These are phyloP conservation scores for Sceloporus tristichus DNA, from an alignment of 2,113 vertebrate genomes.

Conservation along the genomic window DNA sequence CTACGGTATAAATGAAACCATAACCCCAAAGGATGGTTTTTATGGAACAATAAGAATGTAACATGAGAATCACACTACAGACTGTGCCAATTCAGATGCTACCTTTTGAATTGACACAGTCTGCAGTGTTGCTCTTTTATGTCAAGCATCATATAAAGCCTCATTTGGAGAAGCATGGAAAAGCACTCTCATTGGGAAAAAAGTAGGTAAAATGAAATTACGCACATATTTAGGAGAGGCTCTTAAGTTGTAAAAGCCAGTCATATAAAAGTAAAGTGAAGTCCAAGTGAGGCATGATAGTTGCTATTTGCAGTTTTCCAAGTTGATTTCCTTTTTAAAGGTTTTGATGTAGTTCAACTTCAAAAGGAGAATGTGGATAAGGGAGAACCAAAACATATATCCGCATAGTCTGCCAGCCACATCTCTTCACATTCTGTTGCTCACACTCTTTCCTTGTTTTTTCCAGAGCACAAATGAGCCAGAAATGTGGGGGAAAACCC, in stretches of 20 bases:
- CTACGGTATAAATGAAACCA: neutral
- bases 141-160: neutral
- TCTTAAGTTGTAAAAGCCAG: neutral
- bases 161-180: neutral
- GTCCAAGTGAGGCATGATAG: neutral
- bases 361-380: neutral
- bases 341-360: neutral
- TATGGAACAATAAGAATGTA: conserved; percentile 6
- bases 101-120: neutral
- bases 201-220: neutral
- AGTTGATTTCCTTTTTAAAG: no score
- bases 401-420: no score
- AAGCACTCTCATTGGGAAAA: neutral
- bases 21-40: neutral
- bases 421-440: neutral
- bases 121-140: neutral
- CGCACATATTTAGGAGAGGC: neutral
- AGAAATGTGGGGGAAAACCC: neutral
- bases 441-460: neutral
- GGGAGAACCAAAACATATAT: no score
- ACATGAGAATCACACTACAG: neutral
- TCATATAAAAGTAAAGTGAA: neutral
- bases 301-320: neutral
- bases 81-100: no score
- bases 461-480: neutral